Percentiles rank a stretch among this genome's conserved stretches.
Evolutionary conservation across 1,140 invertebrate species (phyloP).

Genomic region (Procambarus clarkii): DNA sequence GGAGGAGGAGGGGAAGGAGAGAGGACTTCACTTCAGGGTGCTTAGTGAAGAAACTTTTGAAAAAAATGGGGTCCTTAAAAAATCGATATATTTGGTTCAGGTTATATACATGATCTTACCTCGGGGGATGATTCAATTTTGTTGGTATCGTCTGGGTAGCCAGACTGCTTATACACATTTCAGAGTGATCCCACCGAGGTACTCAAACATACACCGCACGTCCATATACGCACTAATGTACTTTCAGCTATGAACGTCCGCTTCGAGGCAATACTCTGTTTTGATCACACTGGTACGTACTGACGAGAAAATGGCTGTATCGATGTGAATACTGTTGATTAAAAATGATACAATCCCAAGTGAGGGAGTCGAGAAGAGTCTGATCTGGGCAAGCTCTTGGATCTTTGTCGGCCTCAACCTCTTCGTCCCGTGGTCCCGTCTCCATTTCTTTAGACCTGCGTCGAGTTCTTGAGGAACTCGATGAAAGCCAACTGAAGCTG

Average conservation of each 20-base stretch:
- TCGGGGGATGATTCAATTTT: constrained; percentile 2
- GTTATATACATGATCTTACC: constrained; percentile 58
- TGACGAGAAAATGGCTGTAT: constrained; percentile 29
- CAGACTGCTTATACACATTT: constrained; percentile 13
- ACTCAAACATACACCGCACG: constrained; percentile 22
- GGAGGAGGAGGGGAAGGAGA: neutral
- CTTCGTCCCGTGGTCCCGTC: too few species aligned
- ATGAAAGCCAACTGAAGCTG: too few species aligned
- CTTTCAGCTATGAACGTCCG: neutral
- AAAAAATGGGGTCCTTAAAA: constrained; percentile 33
- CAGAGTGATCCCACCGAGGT: neutral
- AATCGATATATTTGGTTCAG: constrained; percentile 49
- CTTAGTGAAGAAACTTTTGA: neutral
- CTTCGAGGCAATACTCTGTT: neutral
- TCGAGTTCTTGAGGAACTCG: too few species aligned
- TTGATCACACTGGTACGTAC: neutral
- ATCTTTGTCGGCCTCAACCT: too few species aligned
- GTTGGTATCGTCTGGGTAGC: neutral
- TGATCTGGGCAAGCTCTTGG: too few species aligned
- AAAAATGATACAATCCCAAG: too few species aligned
- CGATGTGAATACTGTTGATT: neutral
- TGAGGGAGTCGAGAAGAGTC: too few species aligned
- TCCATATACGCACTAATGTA: neutral
- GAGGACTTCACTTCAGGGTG: neutral
- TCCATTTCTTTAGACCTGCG: too few species aligned